Evolutionary conservation across 64 coral and sea anemone species (phyloP).

Genomic region (Stichodactyla helianthus): DNA sequence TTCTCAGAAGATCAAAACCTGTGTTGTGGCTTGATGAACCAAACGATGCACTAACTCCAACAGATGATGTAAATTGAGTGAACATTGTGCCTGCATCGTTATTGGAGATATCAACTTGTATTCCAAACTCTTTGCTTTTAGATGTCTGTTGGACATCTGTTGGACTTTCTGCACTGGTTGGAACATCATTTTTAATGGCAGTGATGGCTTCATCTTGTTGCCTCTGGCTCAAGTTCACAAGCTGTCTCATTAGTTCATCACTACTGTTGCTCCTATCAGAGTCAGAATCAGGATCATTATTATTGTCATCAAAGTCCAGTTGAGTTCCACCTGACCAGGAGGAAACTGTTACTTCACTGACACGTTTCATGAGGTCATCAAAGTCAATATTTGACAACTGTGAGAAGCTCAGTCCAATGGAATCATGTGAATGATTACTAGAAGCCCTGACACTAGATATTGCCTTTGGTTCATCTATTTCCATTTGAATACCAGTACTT

Average conservation of each 20-base stretch:
- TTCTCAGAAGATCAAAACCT: not conserved
- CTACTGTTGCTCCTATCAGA: constrained; percentile 5
- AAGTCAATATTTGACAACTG: constrained; percentile 35
- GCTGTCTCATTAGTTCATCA: constrained; percentile 29
- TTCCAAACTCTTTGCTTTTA: constrained; percentile 33
- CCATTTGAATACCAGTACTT: not conserved
- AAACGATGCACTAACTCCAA: constrained; percentile 22
- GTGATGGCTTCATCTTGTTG: constrained; percentile 36
- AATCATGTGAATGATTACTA: not conserved
- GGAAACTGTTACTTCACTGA: constrained; percentile 40
- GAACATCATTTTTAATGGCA: not conserved
- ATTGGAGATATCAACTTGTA: not conserved
- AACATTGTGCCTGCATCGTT: constrained; percentile 1
- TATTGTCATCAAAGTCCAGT: constrained; percentile 1
- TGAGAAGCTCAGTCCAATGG: constrained; percentile 27
- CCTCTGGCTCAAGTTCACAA: constrained; percentile 40
- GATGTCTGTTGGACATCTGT: not conserved
- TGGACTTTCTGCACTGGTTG: not conserved
- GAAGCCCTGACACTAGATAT: not conserved
- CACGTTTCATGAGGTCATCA: constrained; percentile 4
- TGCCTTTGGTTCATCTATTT: not conserved
- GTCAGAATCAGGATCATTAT: constrained; percentile 8
- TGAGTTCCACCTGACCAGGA: not conserved
- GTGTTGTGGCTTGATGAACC: not conserved
- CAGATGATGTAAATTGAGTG: not conserved